Percentiles rank a stretch among this genome's conserved stretches.
These are phyloP conservation scores for Arctocebus calabarensis DNA, from an alignment of 2,797 vertebrate genomes.

Conservation along the genomic window DNA sequence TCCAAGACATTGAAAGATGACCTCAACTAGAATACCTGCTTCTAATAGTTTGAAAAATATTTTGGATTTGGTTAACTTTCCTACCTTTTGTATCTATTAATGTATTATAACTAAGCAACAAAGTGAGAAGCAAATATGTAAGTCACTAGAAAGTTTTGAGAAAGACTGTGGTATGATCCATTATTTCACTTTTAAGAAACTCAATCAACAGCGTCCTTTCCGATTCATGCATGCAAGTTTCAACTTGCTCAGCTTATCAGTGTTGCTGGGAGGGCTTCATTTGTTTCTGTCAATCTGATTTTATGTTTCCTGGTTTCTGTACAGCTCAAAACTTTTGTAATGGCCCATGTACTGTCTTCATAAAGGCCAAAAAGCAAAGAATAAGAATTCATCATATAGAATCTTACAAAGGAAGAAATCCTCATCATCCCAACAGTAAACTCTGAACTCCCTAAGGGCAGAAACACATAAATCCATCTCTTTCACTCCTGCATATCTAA, in stretches of 20 bases:
- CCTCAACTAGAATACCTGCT: not conserved
- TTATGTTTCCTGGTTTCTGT: too few species aligned
- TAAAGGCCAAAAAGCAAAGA: constrained; percentile 52
- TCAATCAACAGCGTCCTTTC: too few species aligned
- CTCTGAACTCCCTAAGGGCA: constrained; percentile 11
- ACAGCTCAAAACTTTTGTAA: too few species aligned
- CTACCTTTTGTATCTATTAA: constrained; percentile 24
- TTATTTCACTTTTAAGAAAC: too few species aligned
- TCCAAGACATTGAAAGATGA: constrained; percentile 13
- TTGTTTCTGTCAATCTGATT: too few species aligned
- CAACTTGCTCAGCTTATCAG: too few species aligned
- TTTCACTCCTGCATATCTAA: not conserved
- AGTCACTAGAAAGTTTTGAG: too few species aligned
- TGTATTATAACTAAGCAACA: not conserved
- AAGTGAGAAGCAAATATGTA: constrained; percentile 23
- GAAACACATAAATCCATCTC: not conserved
- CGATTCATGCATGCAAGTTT: too few species aligned
- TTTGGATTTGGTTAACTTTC: constrained; percentile 20
- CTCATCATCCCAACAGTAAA: constrained; percentile 16
- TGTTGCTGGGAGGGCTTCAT: too few species aligned
- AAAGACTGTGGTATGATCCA: too few species aligned
- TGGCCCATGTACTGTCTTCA: not conserved
- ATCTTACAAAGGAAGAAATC: constrained; percentile 24
- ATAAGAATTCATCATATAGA: constrained; percentile 2
- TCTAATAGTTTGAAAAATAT: constrained; percentile 5